Base-by-base conservation (phyloP, 2,888 invertebrate species). In the Argynnis bischoffii region DNA sequence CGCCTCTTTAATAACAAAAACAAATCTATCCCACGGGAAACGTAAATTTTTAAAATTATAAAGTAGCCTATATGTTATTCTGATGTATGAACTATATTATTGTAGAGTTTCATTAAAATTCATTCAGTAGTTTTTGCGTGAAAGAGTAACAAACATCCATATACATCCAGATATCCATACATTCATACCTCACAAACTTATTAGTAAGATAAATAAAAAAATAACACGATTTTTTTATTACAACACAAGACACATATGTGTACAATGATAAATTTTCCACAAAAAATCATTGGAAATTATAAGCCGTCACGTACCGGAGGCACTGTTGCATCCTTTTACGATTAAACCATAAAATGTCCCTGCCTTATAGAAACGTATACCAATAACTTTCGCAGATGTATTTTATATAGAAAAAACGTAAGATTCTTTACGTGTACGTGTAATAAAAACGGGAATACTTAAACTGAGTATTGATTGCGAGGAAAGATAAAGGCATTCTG, bases 361-460 rank as follows among this genome's bases (percentile, higher is more conserved):
- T 55, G 54, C 63, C 50, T 63, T 31, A 69, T 63, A 64, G 69
- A 65, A 70, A 70, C 70, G 69, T 69, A 64, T 70, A 69, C 53
- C 67, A 66, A 71, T 72, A 72, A 66, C 53, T 68, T 69, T 67
- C 57, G 47, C 71, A 75, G 70, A 71, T 75, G 74, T 74, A 70
- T 71, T 72, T 75, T 69, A 76, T 73, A 74, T 71, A 72, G 66
- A 71, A 70, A 69, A 74, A 72, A 74, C 69, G 71, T 63, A 64
- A 59, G 72, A 69, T 74, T 71, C 66, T 67, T 67, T 71, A 67
- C 70, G 72, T 72, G 72, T 68, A 71, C 71, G 72, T 74, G 72
- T 73, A 76, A 75, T 77, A 77, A 75, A 77, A 71, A 69, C 64
- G 74, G 70, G 74, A 69, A 70, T 75, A 78, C 76, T 77, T 76